Base-by-base conservation (phyloP, 2,113 vertebrate species). In the Gambusia affinis region DNA sequence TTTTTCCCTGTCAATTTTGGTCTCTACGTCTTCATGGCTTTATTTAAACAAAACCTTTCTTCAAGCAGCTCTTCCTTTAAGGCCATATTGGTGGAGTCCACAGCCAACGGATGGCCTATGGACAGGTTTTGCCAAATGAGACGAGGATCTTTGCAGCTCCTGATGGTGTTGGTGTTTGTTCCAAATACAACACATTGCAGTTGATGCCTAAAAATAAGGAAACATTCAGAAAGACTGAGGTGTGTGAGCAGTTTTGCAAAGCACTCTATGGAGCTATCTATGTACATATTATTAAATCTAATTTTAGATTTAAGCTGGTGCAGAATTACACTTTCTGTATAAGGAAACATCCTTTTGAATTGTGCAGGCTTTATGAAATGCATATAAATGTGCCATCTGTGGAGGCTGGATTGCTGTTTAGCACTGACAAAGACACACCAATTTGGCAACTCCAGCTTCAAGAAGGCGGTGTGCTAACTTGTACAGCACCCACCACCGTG, bases 301-400 rank as follows among this genome's bases (percentile, higher is more conserved):
- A 67, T 73, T 75, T 74, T 64, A 11, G 35, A 78, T 71, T 64
- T 19, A 72, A 68, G 77, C 64, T 68, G 24, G 37, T 73, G 17
- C 42, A 70, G 83, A 76, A 73, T 12, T 47, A 73, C 81, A 80
- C 51, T 30, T 80, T 30, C 64, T 31, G 30, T 17, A 57, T 33
- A 64, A 66, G 74, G 51, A 70, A 19, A 67, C 35, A 39, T 70
- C 8, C 22, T 65, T 76, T 57, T 37, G 37, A 78, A 69, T 29
- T 57, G 27, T 66, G 44, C 44, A 61, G 7, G 30, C 75, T 85
- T 73, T 85, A 73, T 79, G 60, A 79, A 83, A 75, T 71, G 30
- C 80, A 76, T 72, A 73, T 69, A 81, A 82, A 84, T 73, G 75
- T 71, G 39, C 82, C 79, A 72, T 85, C 79, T 86, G 79, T 57